A percentile compares a stretch with the other conserved stretches of the same genome.
Evolutionary conservation across 2,113 vertebrate species (phyloP).

Genomic region (Eubucco bourcierii): DNA sequence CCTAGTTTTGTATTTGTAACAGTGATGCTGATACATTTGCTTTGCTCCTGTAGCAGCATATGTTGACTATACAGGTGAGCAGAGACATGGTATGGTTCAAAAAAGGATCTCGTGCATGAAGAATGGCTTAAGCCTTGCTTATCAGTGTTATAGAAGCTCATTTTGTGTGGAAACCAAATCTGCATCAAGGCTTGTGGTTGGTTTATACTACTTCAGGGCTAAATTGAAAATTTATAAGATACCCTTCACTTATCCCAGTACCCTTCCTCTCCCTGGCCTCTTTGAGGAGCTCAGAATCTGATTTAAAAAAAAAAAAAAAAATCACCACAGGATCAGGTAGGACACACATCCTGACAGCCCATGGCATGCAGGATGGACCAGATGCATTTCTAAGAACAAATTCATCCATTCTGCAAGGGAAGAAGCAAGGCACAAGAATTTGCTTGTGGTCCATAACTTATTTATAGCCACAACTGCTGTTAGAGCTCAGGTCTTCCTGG

Average conservation of each 20-base stretch:
- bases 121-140: background rate
- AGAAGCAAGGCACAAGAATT: background rate
- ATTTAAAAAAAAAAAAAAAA: background rate
- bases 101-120: background rate
- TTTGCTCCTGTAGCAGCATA: background rate
- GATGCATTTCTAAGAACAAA: constrained; percentile 4
- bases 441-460: background rate
- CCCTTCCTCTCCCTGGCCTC: background rate
- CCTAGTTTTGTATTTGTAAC: background rate
- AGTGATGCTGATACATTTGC: background rate
- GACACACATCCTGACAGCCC: background rate
- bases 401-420: background rate
- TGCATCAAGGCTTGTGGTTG: background rate
- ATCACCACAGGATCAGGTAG: background rate
- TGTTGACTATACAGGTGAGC: background rate
- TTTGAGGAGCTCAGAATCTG: background rate
- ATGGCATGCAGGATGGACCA: background rate
- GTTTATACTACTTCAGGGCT: background rate
- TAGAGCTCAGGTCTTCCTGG: constrained; percentile 11
- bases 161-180: background rate
- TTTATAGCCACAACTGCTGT: background rate
- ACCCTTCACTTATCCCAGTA: background rate
- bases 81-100: background rate
- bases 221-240: background rate
- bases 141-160: background rate